Evolutionary conservation across 1,140 invertebrate species (phyloP).

Genomic region (Steinernema feltiae): DNA sequence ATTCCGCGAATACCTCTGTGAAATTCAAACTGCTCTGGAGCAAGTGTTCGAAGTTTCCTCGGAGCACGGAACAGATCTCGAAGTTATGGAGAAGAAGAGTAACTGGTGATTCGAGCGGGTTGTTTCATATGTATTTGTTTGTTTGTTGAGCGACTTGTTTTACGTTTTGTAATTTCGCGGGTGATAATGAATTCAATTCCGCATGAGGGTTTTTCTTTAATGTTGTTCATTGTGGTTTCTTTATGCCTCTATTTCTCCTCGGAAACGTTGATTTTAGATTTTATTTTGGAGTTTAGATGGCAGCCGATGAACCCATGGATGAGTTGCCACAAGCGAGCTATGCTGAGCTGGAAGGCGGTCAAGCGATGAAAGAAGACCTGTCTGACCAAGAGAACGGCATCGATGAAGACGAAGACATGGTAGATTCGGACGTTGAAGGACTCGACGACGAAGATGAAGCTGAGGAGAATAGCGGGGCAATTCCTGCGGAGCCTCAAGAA

Average conservation of each 20-base stretch:
- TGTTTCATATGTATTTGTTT: neutral
- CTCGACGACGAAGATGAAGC: neutral
- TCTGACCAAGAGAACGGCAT: neutral
- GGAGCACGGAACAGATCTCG: neutral
- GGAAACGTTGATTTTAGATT: too few relatives aligned
- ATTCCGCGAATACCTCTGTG: conserved; percentile 9
- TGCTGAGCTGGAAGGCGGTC: too few relatives aligned
- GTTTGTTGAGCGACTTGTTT: neutral
- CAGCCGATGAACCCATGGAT: too few relatives aligned
- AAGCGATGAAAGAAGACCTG: too few relatives aligned
- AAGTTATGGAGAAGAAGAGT: neutral
- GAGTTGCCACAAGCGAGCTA: too few relatives aligned
- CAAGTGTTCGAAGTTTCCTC: neutral
- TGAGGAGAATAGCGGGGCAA: too few relatives aligned
- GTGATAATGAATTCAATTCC: neutral
- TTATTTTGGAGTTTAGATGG: too few relatives aligned
- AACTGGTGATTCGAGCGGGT: neutral
- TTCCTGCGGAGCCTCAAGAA: too few relatives aligned
- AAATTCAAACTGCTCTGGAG: conserved; percentile 20
- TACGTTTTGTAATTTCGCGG: neutral
- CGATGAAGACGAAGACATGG: neutral
- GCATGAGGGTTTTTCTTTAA: neutral
- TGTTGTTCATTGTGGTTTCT: too few relatives aligned
- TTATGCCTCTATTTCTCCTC: too few relatives aligned
- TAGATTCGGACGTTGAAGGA: neutral